Evolutionary conservation across 2,888 invertebrate species (phyloP).

Genomic region (Phorcus lineatus): DNA sequence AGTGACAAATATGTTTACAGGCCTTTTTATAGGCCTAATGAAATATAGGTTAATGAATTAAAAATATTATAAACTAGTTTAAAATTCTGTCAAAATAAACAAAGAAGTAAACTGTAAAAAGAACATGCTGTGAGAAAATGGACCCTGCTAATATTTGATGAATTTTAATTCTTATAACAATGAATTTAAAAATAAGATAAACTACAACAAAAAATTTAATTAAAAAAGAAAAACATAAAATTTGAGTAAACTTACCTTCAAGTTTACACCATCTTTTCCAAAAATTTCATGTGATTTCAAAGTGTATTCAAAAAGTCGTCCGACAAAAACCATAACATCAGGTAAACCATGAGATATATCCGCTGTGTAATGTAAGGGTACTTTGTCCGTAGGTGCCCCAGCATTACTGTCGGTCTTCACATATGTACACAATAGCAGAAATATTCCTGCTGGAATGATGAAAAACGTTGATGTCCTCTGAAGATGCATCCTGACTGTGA

Average conservation of each 20-base stretch:
- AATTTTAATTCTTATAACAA: too few relatives aligned
- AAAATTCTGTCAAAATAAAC: too few relatives aligned
- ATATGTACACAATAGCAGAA: background rate
- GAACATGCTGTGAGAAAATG: too few relatives aligned
- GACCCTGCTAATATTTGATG: too few relatives aligned
- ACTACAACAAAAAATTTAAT: too few relatives aligned
- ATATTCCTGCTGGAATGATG: background rate
- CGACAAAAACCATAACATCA: slow-evolving; percentile 10
- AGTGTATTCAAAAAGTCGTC: background rate
- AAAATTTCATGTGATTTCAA: slow-evolving; percentile 7
- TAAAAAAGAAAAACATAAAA: background rate
- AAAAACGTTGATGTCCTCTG: background rate
- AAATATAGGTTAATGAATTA: too few relatives aligned
- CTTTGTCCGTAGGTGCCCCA: background rate
- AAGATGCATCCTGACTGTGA: background rate
- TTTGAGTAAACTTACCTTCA: background rate
- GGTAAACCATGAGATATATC: slow-evolving; percentile 17
- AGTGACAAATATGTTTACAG: too few relatives aligned
- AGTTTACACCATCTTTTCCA: slow-evolving; percentile 11
- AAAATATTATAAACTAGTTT: too few relatives aligned
- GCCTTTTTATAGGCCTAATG: too few relatives aligned
- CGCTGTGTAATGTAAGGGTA: background rate
- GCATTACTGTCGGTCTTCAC: background rate
- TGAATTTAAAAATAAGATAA: too few relatives aligned
- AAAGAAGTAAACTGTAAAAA: too few relatives aligned